Evolutionary conservation across 2,113 vertebrate species (phyloP), one percentile per base, ranked within the genome.

Genomic region (Lichenostomus cassidix): DNA sequence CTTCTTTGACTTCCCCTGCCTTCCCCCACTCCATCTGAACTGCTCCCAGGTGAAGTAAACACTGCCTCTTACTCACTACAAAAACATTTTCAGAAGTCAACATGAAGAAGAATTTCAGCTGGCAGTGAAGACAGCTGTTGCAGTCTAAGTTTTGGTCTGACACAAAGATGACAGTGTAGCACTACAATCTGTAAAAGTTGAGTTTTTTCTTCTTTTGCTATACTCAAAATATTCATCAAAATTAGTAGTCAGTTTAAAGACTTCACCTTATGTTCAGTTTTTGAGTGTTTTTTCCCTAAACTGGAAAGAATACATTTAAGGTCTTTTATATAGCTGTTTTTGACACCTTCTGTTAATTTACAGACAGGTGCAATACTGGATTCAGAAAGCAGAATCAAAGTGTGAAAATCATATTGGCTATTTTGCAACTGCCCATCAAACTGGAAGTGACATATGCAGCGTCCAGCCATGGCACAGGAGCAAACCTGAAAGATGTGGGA

Each of bases 1-100:
- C 81, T 94, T 88, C 89, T 92, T 63, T 4, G 4, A 59, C 80
- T 83, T 86, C 35, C 63, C 74, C 19, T 3, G 3, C 62, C 42
- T 75, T 83, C 68, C 58, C 64, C 39, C 44, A 35, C 52, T 77
- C n/a, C 41, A 53, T 76, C 79, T 93, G 86, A 95, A 68, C 77
- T 71, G 77, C 58, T 79, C 89, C 73, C 78, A 94, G 84, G 84
- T 87, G 81, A 96, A 79, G 84, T 91, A 95, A 95, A 95, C 53
- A 46, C 46, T 91, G 78, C 87, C 37, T 76, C 75, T 95, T 95
- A 85, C 67, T 96, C 89, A 94, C 67, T 92, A 83, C 85, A 79
- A 10, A 95, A 96, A 60, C 58, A 90, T 85, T 86, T 92, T 69
- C 71, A 76, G 85, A 83, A 73, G 92, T 90, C 92, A 94, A 90